Percentiles rank a stretch among this genome's conserved stretches.
Conservation (phyloP, 2,113 vertebrate species). For the Petromus typicus region DNA sequence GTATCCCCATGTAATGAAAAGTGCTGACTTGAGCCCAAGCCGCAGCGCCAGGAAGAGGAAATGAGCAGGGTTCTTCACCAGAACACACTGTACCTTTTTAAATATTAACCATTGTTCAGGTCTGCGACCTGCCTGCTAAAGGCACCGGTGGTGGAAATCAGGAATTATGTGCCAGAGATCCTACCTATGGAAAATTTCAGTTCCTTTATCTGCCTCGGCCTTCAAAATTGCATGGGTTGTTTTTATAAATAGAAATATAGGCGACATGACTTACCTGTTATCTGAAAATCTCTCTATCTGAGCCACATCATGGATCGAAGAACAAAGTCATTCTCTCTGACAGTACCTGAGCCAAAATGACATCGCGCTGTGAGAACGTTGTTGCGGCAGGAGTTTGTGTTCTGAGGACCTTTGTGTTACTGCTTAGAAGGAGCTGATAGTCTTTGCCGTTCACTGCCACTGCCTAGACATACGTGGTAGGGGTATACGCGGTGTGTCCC, state of each 20-base stretch:
- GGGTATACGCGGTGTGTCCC: neutral
- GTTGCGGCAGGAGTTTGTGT: neutral
- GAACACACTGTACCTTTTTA: conserved; percentile 86
- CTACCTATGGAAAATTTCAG: conserved; percentile 76
- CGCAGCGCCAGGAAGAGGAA: conserved; percentile 86
- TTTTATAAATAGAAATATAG: conserved; percentile 35
- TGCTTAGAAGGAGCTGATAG: neutral
- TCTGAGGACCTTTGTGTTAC: neutral
- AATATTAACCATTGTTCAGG: conserved; percentile 88
- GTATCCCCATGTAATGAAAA: conserved; percentile 70
- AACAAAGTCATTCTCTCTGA: neutral
- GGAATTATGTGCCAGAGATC: conserved; percentile 75
- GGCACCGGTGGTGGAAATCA: conserved; percentile 74
- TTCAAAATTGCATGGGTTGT: neutral
- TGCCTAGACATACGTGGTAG: neutral
- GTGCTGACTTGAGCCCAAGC: conserved; percentile 74
- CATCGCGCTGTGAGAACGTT: neutral
- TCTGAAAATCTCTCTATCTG: conserved; percentile 40
- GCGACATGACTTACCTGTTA: neutral
- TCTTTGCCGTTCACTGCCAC: neutral
- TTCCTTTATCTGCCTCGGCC: neutral
- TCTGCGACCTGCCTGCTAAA: conserved; percentile 83
- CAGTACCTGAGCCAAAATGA: neutral
- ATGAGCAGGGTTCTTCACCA: conserved; percentile 80
- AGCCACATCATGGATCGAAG: neutral